Evolutionary conservation across 1,140 invertebrate genomes (phyloP).

Genomic region (Charaxes varanes): DNA sequence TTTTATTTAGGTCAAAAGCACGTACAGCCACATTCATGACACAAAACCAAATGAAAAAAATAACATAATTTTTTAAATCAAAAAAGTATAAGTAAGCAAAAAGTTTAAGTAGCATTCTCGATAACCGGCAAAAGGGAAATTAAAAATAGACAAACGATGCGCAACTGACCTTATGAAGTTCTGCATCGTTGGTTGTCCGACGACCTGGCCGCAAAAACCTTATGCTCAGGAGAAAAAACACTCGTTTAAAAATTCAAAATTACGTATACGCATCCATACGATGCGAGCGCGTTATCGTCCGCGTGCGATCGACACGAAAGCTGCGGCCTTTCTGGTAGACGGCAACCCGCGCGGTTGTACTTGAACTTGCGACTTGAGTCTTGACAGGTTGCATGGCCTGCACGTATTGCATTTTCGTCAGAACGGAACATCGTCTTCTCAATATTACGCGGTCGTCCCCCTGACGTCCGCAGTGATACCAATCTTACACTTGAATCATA

Average conservation of each 20-base stretch:
- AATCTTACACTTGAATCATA: no score
- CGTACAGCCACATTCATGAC: slow-evolving; percentile 1
- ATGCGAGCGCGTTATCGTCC: slow-evolving; percentile 20
- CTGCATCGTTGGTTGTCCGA: slow-evolving; percentile 45
- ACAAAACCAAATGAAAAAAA: not conserved
- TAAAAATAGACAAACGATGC: slow-evolving; percentile 1
- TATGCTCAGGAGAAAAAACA: slow-evolving; percentile 28
- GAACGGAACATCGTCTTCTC: slow-evolving; percentile 19
- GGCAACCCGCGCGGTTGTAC: slow-evolving; percentile 35
- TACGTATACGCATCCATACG: slow-evolving; percentile 34
- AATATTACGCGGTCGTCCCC: slow-evolving; percentile 13
- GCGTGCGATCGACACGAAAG: slow-evolving; percentile 47
- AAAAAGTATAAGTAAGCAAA: not conserved
- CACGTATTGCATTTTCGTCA: slow-evolving; percentile 54
- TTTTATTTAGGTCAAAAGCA: slow-evolving; percentile 9
- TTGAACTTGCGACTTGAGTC: slow-evolving; percentile 57
- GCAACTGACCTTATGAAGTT: slow-evolving; percentile 52
- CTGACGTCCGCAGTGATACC: slow-evolving; percentile 6
- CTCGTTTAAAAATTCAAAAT: slow-evolving; percentile 32
- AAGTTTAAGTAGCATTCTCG: not conserved
- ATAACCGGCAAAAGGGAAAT: not conserved
- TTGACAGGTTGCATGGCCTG: slow-evolving; percentile 52
- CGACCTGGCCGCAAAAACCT: slow-evolving; percentile 26
- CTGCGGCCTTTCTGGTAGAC: slow-evolving; percentile 43
- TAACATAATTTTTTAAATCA: not conserved